Evolutionary conservation across 2,888 invertebrate species (phyloP), one percentile per base, ranked within the genome.

Genomic region (Sphaeridia pumilis): DNA sequence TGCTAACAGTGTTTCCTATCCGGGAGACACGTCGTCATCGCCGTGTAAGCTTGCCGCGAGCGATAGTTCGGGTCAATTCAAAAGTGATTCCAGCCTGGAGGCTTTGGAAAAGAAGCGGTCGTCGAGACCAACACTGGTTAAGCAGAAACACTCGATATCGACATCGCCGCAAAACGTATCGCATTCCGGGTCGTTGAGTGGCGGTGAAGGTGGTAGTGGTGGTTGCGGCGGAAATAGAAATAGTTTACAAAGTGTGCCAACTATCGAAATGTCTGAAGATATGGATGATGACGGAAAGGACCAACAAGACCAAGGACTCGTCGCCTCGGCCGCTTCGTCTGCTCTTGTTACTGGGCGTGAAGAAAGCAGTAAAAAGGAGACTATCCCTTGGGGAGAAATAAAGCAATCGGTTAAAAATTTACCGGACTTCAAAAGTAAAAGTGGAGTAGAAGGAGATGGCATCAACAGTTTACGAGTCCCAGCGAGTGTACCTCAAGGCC

Each of bases 91-190:
- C 58, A 22, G 27, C 7, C 46, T 14, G 14, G 47, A 48, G 24
- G 5, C 35, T 12, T 3, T 20, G 2, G 36, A 36, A 24, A 52
- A 46, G 21, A 28, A 52, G 28, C 27, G 49, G 42, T 49, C 35
- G 21, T 35, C 26, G 12, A 36, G 66, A 26, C 87, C 87, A 21
- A 78, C 80, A 65, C 75, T 88, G 47, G 85, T 87, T 12, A 88
- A 88, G 72, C 88, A 88, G 71, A 88, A 88, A 71, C 82, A 84
- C 70, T 84, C 85, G 1, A 79, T 87, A 1, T 47, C 52, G 2
- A 38, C 48, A 1, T 35, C 49, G 41, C 27, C 24, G 10, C 36
- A 31, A 46, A 43, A 48, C 14, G 26, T 17, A 17, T 38, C 38
- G 5, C 20, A 14, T 7, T 38, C 38, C 5, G n/a, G n/a, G n/a